Evolutionary conservation across 2,888 invertebrate species (phyloP).

Genomic region (Hydriomena furcata): DNA sequence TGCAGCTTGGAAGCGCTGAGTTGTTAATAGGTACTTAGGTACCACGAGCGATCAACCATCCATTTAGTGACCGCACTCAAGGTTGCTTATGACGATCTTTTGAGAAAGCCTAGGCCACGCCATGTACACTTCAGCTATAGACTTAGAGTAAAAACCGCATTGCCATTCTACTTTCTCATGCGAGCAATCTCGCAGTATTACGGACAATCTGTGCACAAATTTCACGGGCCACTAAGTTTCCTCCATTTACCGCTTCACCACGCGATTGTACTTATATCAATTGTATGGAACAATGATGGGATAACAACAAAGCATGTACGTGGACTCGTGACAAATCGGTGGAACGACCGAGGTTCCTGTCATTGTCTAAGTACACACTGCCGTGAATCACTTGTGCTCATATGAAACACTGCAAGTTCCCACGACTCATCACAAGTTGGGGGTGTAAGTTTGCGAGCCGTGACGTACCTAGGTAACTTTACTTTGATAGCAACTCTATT

Average conservation of each 20-base stretch:
- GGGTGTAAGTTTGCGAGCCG: constrained; percentile 26
- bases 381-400: constrained; percentile 54
- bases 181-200: constrained; percentile 33
- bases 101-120: no score
- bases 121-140: no score
- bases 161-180: constrained; percentile 25
- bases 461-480: constrained; percentile 22
- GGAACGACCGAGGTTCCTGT: constrained; percentile 69
- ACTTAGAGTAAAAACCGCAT: constrained; percentile 12
- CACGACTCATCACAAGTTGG: constrained; percentile 45
- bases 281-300: constrained; percentile 47
- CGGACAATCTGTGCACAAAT: constrained; percentile 42
- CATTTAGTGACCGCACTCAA: no score
- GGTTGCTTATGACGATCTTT: no score
- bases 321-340: constrained; percentile 53
- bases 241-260: constrained; percentile 50
- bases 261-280: constrained; percentile 41
- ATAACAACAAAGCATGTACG: constrained; percentile 46
- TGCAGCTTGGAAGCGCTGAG: no score
- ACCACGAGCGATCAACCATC: no score
- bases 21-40: no score
- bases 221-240: constrained; percentile 48
- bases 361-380: constrained; percentile 57
- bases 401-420: constrained; percentile 49
- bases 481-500: constrained; percentile 12